Evolutionary conservation across 2,888 invertebrate species (phyloP), one percentile per base, ranked within the genome.

Genomic region (Drosophila melanocephala): DNA sequence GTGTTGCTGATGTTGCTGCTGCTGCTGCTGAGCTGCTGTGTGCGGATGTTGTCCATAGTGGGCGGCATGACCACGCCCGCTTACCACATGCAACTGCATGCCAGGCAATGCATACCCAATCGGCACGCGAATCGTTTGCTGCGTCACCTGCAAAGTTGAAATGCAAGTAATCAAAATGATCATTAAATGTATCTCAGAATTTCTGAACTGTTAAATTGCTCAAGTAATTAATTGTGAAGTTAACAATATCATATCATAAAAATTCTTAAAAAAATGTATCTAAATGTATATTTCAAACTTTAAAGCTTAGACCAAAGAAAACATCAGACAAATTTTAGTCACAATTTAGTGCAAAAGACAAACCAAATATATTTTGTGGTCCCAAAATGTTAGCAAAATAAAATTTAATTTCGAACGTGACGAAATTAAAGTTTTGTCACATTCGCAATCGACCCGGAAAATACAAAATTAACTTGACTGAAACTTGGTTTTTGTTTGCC

Each of bases 91-190:
- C 52, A 94, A 80, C 63, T 94, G 94, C 88, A 94, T 94, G 39
- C 94, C 94, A 2, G 94, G 94, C 65, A 94, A 75, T 3, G 94
- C 93, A 77, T 94, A 94, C 7, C 94, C 93, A 61, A 94, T 93
- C 51, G 94, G 94, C 65, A 94, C 94, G 39, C 94, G 92, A 72
- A 94, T 94, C 57, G 94, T 94, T 83, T 94, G 94, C 76, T 94
- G 94, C 16, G 94, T 94, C 10, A 94, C 94, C 94, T 93, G 63
- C 50, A 42, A 64, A 37, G 14, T 28, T 50, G 53, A 5, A 47
- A 37, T 93, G 62, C 44, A 44, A 26, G 4, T 19, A 19, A 2
- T 7, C 14, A 12, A 2, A 30, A 52, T 32, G 6, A 5, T 12
- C 5, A 52, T 30, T 30, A 30, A 30, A 30, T 19, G 30, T 30